Percentiles rank a stretch among this genome's conserved stretches.
Evolutionary conservation across 1,140 invertebrate species (phyloP).

Genomic region (Phymastichus coffea): DNA sequence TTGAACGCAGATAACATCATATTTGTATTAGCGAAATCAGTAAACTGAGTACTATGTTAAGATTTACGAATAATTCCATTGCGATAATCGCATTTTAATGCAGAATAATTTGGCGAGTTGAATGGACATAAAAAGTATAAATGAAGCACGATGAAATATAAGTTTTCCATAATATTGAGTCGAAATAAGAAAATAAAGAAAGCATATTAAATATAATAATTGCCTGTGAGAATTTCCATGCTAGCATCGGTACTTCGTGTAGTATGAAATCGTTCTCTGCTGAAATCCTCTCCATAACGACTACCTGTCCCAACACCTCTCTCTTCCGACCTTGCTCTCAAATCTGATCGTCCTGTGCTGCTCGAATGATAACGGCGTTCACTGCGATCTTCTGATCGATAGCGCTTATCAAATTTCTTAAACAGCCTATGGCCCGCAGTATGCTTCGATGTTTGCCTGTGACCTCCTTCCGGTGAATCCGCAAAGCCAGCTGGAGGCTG

Average conservation of each 20-base stretch:
- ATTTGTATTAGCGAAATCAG: slow-evolving; percentile 8
- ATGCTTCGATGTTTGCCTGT: slow-evolving; percentile 44
- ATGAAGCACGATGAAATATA: too few species aligned
- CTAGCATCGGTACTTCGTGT: slow-evolving; percentile 72
- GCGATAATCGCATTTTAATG: too few species aligned
- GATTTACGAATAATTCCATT: too few species aligned
- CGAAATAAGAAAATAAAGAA: too few species aligned
- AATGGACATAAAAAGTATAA: too few species aligned
- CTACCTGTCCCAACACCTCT: slow-evolving; percentile 56
- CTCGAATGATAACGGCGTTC: slow-evolving; percentile 64
- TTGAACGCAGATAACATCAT: slow-evolving; percentile 2
- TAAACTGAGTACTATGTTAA: too few species aligned
- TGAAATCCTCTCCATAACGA: slow-evolving; percentile 62
- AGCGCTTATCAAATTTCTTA: slow-evolving; percentile 80
- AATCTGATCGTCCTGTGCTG: slow-evolving; percentile 65
- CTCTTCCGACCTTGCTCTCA: slow-evolving; percentile 79
- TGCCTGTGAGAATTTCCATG: slow-evolving; percentile 69
- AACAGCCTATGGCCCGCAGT: slow-evolving; percentile 62
- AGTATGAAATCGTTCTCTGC: slow-evolving; percentile 65
- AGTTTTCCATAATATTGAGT: too few species aligned
- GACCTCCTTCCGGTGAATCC: slow-evolving; percentile 73
- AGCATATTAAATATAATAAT: too few species aligned
- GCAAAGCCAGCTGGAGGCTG: slow-evolving; percentile 84
- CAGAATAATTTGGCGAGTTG: too few species aligned
- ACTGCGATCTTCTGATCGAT: slow-evolving; percentile 75